Evolutionary conservation across 2,797 vertebrate species (phyloP), one percentile per base, ranked within the genome.

Genomic region (Malacoraja senta): DNA sequence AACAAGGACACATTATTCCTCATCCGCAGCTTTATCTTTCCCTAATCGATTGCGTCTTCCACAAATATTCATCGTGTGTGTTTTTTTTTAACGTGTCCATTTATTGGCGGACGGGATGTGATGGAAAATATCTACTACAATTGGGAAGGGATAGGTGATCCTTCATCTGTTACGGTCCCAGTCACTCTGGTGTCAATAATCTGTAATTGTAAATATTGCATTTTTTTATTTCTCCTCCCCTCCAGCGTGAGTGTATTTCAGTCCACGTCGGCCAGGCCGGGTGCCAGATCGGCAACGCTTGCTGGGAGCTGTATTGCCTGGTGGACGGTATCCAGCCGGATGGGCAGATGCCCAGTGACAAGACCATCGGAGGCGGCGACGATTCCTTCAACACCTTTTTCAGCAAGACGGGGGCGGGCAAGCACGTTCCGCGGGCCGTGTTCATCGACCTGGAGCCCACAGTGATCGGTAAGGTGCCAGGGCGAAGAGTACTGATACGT

Each of bases 241-340:
- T 0, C 19, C 94, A 98, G 98, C 96, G 98, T 94, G 98, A 98
- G 94, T 98, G 98, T 95, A 98, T 99, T 95, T 98, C 98, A 0
- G 95, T 99, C 88, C 98, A 98, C 0, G 96, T 98, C 79, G 98
- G 98, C 63, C 98, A 98, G 95, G 98, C 98, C 1, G 98, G 98
- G 26, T 97, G 98, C 78, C 98, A 98, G 96, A 98, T 97, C 86
- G 98, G 98, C 94, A 98, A 98, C 7, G 97, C 98, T 0, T 98
- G 98, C 96, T 98, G 98, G 98, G 98, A 98, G 79, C 97, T 99
- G 93, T 98, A 98, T 95, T 98, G 98, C 94, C 95, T 98, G 90
- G 98, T 98, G 93, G 98, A 98, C 0, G 96, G 97, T 79, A 96
- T 98, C 74, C 97, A 97, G 93, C 97, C 97, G 0, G 98, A 99